Evolutionary conservation across 1,140 invertebrate species (phyloP).

Genomic region (Camponotus vicinus): DNA sequence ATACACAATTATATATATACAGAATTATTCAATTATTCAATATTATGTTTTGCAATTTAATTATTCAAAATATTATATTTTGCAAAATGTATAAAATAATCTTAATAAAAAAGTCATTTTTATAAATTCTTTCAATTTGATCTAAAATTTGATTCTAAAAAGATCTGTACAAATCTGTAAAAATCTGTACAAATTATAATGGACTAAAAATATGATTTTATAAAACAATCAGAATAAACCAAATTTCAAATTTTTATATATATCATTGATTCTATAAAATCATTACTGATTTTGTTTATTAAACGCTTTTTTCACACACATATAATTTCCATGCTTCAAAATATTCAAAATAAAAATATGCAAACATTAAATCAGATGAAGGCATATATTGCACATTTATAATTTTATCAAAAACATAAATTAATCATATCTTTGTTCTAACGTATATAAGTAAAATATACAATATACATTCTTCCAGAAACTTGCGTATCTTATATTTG

Average conservation of each 20-base stretch:
- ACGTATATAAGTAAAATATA: not conserved
- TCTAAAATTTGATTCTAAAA: no score
- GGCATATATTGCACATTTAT: no score
- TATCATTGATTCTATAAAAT: no score
- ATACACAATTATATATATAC: not conserved
- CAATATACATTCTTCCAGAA: slow-evolving; percentile 4
- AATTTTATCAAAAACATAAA: not conserved
- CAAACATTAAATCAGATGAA: not conserved
- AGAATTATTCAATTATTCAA: not conserved
- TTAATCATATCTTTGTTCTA: slow-evolving; percentile 1
- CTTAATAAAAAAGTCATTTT: no score
- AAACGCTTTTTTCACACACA: not conserved
- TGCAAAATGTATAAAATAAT: not conserved
- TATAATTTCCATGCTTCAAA: not conserved
- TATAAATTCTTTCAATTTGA: no score
- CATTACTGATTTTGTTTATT: not conserved
- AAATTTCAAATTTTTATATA: no score
- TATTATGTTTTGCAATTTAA: no score
- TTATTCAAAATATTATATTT: no score
- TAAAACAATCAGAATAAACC: no score
- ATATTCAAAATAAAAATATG: not conserved
- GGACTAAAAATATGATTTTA: no score
- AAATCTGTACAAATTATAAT: no score
- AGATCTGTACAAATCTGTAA: no score
- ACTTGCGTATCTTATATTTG: not conserved